A percentile compares a stretch with the other conserved stretches of the same genome.
Conservation (phyloP, 2,113 vertebrate genomes). For the Hyperopisus bebe region DNA sequence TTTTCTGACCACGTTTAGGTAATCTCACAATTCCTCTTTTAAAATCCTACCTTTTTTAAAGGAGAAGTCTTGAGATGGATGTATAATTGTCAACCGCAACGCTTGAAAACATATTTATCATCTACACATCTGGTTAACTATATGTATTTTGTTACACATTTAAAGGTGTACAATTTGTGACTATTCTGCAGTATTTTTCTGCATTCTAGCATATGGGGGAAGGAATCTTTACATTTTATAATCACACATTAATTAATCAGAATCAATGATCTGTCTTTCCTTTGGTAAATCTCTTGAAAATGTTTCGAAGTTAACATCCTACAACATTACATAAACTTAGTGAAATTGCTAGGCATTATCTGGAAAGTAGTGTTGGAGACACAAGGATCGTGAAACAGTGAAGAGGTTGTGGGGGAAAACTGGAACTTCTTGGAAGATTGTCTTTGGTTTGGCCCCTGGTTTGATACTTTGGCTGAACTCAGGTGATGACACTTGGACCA, state of each 20-base stretch:
- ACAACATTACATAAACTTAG: neutral
- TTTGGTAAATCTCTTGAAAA: neutral
- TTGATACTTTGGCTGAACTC: conserved; percentile 46
- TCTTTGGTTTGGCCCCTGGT: conserved; percentile 56
- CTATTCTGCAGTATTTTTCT: neutral
- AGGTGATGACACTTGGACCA: conserved; percentile 93
- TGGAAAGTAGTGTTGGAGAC: neutral
- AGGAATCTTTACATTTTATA: neutral
- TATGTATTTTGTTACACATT: neutral
- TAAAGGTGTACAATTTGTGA: neutral
- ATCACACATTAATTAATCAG: neutral
- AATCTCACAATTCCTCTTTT: neutral
- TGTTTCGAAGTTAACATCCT: neutral
- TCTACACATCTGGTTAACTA: neutral
- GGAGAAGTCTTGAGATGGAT: neutral
- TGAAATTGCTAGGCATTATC: neutral
- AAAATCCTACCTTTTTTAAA: neutral
- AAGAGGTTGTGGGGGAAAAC: neutral
- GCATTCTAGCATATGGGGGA: neutral
- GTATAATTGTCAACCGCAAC: neutral
- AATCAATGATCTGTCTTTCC: neutral
- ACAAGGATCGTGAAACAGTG: neutral
- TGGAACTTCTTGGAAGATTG: neutral
- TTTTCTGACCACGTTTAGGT: neutral
- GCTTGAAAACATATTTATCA: neutral